Conservation (phyloP, 1,140 invertebrate genomes). For the Papilio polyxenes region DNA sequence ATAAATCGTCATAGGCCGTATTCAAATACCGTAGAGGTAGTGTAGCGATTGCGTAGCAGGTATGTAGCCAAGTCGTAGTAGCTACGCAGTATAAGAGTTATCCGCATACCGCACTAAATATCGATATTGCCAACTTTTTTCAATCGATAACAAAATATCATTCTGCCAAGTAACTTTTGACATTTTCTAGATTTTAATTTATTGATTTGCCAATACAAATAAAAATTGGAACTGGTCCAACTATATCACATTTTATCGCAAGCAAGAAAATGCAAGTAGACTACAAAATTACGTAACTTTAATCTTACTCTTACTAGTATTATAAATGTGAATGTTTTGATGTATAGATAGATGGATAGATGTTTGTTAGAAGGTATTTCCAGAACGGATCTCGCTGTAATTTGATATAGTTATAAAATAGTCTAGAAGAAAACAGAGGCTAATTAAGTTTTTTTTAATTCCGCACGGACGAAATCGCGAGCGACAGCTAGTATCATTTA, state of each 20-base stretch:
- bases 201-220: not conserved
- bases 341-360: too few species aligned
- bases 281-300: not conserved
- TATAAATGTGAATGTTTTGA: too few species aligned
- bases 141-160: not conserved
- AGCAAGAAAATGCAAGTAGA: not conserved
- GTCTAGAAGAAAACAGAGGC: too few species aligned
- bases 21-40: not conserved
- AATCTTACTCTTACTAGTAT: too few species aligned
- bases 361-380: too few species aligned
- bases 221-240: not conserved
- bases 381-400: too few species aligned
- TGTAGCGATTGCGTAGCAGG: not conserved
- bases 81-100: not conserved
- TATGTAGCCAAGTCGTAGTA: not conserved
- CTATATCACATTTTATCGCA: not conserved
- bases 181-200: not conserved
- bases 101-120: not conserved
- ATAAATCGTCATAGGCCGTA: not conserved
- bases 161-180: constrained; percentile 4
- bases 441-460: too few species aligned
- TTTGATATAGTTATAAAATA: too few species aligned
- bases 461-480: too few species aligned
- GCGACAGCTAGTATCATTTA: too few species aligned
- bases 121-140: not conserved